Evolutionary conservation across 2,888 invertebrate genomes (phyloP).

Genomic region (Spilarctia lutea): DNA sequence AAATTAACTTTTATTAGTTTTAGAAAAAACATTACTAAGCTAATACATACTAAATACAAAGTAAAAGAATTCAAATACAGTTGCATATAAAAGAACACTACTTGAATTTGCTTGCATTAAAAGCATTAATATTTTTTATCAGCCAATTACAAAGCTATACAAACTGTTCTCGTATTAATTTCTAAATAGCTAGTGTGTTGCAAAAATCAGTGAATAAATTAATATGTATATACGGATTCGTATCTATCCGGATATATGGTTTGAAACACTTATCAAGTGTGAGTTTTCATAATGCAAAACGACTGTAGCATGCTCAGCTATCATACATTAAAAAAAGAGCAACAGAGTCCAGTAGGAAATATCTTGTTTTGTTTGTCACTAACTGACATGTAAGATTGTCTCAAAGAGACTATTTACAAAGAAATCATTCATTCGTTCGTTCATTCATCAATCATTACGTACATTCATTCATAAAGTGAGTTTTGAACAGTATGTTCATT

Average conservation of each 20-base stretch:
- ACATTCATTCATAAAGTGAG: background rate
- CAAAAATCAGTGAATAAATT: background rate
- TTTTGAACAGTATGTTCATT: background rate
- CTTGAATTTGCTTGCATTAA: background rate
- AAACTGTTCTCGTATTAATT: background rate
- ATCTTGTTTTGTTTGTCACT: background rate
- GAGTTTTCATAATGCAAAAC: background rate
- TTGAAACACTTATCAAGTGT: background rate
- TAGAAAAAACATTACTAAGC: constrained; percentile 22
- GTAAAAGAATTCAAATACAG: constrained; percentile 10
- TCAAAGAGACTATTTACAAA: background rate
- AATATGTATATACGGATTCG: background rate
- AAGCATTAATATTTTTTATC: background rate
- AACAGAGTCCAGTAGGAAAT: background rate
- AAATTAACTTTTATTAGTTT: constrained; percentile 31
- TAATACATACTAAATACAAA: constrained; percentile 24
- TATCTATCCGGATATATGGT: background rate
- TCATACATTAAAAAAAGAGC: background rate
- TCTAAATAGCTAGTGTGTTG: background rate
- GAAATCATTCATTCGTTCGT: background rate
- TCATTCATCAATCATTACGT: background rate
- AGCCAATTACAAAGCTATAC: background rate
- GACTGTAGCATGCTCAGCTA: background rate
- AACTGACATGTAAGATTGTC: background rate
- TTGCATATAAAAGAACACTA: constrained; percentile 17